Conservation (phyloP, 2,888 invertebrate species). For the Aphodius sticticus region DNA sequence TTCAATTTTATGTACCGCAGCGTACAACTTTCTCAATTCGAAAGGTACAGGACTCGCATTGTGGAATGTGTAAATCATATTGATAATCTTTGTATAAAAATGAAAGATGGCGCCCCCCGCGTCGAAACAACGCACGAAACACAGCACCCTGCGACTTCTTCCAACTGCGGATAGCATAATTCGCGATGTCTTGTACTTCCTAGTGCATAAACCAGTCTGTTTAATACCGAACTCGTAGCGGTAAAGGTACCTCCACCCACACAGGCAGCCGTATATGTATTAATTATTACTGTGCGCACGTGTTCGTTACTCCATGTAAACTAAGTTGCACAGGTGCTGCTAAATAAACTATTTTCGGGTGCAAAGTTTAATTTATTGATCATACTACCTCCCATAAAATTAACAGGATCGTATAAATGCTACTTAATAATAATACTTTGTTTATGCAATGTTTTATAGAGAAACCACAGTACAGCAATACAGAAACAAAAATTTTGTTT, state of each 20-base stretch:
- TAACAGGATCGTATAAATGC: too few relatives aligned
- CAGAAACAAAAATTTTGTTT: too few relatives aligned
- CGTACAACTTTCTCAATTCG: background rate
- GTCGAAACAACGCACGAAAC: background rate
- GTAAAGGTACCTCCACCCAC: background rate
- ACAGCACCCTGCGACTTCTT: background rate
- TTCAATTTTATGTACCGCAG: background rate
- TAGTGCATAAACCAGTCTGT: background rate
- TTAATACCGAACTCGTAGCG: background rate
- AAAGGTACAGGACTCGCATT: background rate
- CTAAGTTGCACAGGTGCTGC: background rate
- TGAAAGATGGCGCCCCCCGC: constrained; percentile 4
- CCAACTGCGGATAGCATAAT: background rate
- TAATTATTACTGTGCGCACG: background rate
- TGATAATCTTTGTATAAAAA: constrained; percentile 4
- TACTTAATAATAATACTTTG: too few relatives aligned
- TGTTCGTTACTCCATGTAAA: background rate
- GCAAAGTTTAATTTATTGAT: background rate
- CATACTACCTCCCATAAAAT: too few relatives aligned
- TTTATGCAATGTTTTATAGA: too few relatives aligned
- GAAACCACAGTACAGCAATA: too few relatives aligned
- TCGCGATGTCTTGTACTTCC: background rate
- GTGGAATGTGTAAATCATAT: background rate
- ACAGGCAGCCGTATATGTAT: background rate
- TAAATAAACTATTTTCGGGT: background rate